These are phyloP conservation scores for Drosophila auraria DNA, from an alignment of 1,140 invertebrate genomes.

Conservation along the genomic window DNA sequence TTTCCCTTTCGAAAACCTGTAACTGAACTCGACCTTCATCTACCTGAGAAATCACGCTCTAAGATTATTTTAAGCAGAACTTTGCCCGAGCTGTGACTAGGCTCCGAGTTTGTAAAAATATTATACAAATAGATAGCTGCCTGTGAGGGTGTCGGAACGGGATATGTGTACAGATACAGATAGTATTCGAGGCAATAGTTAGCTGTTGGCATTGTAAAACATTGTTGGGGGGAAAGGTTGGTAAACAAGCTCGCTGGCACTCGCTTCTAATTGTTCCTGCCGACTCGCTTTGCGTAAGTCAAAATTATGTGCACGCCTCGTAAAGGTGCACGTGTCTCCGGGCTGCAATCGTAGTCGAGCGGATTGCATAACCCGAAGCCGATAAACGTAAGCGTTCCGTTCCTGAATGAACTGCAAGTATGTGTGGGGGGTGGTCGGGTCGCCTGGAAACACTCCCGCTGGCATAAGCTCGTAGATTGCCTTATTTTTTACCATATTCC, in stretches of 20 bases:
- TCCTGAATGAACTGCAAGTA: slow-evolving; percentile 68
- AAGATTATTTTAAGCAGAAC: slow-evolving; percentile 6
- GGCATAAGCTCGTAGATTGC: slow-evolving; percentile 4
- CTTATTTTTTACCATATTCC: slow-evolving; percentile 23
- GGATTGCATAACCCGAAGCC: slow-evolving; percentile 67
- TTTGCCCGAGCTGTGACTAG: slow-evolving; percentile 8
- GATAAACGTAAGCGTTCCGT: slow-evolving; percentile 69
- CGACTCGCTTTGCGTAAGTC: slow-evolving; percentile 61
- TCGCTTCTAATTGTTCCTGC: slow-evolving; percentile 41
- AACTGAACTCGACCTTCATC: slow-evolving; percentile 31
- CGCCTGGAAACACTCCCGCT: slow-evolving; percentile 3
- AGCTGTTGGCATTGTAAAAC: slow-evolving; percentile 42
- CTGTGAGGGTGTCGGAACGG: neutral
- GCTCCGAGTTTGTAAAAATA: neutral
- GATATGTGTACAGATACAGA: slow-evolving; percentile 7
- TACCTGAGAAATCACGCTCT: slow-evolving; percentile 25
- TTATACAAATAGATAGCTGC: neutral
- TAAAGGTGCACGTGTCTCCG: slow-evolving; percentile 53
- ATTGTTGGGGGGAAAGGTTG: slow-evolving; percentile 32
- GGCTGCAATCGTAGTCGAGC: slow-evolving; percentile 22
- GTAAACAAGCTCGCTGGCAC: slow-evolving; percentile 44
- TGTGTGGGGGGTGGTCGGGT: slow-evolving; percentile 11
- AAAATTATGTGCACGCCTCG: slow-evolving; percentile 65
- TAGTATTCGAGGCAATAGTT: slow-evolving; percentile 11
- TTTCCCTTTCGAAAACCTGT: slow-evolving; percentile 11